Percentiles rank a stretch among this genome's conserved stretches.
These are phyloP conservation scores for Philotrypesis tridentata DNA, from an alignment of 1,140 invertebrate genomes.

Conservation along the genomic window DNA sequence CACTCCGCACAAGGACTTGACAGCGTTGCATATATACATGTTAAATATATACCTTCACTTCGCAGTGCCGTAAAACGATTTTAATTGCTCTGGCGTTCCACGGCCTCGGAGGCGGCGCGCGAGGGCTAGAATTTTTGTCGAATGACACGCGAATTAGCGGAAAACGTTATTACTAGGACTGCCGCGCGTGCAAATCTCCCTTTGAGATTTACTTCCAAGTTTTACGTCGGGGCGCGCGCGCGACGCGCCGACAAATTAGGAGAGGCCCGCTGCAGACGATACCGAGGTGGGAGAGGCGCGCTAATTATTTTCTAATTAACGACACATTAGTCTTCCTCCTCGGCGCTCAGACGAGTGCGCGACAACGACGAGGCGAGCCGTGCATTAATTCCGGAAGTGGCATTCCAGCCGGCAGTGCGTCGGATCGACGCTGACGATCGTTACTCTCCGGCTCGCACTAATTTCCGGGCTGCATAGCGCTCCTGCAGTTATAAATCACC, in stretches of 20 bases:
- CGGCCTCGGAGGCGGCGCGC: no score
- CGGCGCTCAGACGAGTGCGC: background rate
- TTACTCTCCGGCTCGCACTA: conserved; percentile 29
- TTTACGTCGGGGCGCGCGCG: conserved; percentile 12
- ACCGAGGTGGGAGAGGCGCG: background rate
- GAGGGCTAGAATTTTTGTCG: background rate
- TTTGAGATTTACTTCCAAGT: conserved; percentile 1
- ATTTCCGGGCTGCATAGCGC: conserved; percentile 5
- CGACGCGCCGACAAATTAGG: conserved; percentile 22
- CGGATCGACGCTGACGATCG: conserved; percentile 20
- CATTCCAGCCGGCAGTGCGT: conserved; percentile 30
- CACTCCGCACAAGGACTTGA: no score
- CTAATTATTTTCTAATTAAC: conserved; percentile 51
- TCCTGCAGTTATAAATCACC: conserved; percentile 14
- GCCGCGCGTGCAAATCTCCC: background rate
- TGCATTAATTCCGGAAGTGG: conserved; percentile 46
- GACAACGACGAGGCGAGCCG: background rate
- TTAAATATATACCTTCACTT: background rate
- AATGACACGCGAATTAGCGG: background rate
- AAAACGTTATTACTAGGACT: background rate
- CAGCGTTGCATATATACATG: no score
- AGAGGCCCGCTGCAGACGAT: background rate
- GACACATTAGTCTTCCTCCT: conserved; percentile 41
- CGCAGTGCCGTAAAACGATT: background rate
- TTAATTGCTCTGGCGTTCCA: background rate